phyloP scores from a whole-genome alignment of 2,797 vertebrate species.

The Malurus splendens region DNA sequence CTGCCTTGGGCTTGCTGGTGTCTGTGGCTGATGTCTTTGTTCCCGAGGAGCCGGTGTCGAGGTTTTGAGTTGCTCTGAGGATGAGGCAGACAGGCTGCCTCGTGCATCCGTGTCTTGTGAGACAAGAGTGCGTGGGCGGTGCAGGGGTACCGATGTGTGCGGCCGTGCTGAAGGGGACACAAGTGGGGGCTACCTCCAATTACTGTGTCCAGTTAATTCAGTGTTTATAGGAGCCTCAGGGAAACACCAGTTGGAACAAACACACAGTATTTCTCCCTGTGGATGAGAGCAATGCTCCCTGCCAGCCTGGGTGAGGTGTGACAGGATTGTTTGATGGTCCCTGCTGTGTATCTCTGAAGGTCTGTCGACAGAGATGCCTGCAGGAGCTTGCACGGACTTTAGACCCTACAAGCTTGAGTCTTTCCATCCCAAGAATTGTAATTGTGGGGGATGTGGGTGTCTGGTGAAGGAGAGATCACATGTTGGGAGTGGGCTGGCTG shows the following conservation, averaged over 20 bases:
- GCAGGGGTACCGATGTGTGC: rapidly evolving
- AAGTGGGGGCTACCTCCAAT: background rate
- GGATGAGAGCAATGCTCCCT: background rate
- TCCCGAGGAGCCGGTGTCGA: background rate
- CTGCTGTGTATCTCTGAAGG: background rate
- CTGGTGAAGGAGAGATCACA: rapidly evolving
- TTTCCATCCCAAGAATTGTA: rapidly evolving
- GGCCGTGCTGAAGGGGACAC: background rate
- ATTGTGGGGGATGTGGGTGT: background rate
- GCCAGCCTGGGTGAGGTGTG: background rate
- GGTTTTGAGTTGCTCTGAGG: background rate
- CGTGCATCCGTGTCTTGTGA: background rate
- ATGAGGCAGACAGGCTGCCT: background rate
- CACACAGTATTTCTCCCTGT: background rate
- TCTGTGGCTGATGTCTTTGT: background rate
- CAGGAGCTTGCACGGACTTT: rapidly evolving
- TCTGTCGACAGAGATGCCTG: background rate
- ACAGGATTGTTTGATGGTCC: background rate
- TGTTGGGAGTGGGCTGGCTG: background rate
- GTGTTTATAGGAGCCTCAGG: background rate
- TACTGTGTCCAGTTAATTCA: background rate
- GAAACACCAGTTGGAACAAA: background rate
- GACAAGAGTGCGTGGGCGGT: rapidly evolving
- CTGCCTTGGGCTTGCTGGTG: background rate
- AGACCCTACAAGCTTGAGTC: background rate